Conservation (phyloP, 2,888 invertebrate genomes). For the Epicampocera succincta region DNA sequence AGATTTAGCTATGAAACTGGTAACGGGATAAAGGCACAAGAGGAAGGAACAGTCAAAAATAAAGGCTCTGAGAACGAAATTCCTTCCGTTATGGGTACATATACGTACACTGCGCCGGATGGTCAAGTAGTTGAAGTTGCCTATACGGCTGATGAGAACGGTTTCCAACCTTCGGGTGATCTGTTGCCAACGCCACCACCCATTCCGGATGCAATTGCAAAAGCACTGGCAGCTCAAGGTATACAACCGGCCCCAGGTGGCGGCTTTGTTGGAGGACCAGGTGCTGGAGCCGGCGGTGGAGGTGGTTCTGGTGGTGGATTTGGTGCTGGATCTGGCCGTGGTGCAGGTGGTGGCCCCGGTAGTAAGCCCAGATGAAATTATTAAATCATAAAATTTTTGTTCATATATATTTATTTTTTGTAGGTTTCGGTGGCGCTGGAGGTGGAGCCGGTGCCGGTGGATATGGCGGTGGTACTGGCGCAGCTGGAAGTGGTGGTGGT, state of each 20-base stretch:
- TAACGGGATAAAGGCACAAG: slow-evolving; percentile 85
- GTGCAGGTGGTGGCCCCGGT: slow-evolving; percentile 40
- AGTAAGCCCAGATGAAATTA: slow-evolving; percentile 41
- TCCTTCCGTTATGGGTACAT: slow-evolving; percentile 84
- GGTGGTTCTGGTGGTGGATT: slow-evolving; percentile 72
- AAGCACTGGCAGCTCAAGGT: slow-evolving; percentile 82
- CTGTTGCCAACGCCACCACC: slow-evolving; percentile 86
- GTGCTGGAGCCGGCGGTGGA: slow-evolving; percentile 71
- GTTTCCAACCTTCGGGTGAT: slow-evolving; percentile 84
- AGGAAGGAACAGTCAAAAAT: slow-evolving; percentile 85
- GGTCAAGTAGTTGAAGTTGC: slow-evolving; percentile 84
- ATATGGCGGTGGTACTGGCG: slow-evolving; percentile 49
- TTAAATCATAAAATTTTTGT: not conserved
- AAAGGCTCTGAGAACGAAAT: slow-evolving; percentile 84
- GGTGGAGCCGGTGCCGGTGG: slow-evolving; percentile 71
- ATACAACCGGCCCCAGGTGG: slow-evolving; percentile 82
- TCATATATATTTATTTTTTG: slow-evolving; percentile 4
- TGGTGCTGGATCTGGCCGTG: slow-evolving; percentile 51
- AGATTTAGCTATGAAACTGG: slow-evolving; percentile 85
- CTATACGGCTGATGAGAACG: slow-evolving; percentile 87
- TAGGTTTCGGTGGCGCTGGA: slow-evolving; percentile 79
- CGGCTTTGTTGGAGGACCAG: slow-evolving; percentile 74
- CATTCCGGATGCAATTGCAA: slow-evolving; percentile 85
- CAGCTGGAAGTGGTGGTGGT: slow-evolving; percentile 54
- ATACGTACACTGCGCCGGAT: slow-evolving; percentile 86